These are phyloP conservation scores for Endotricha flammealis DNA, from an alignment of 2,888 invertebrate genomes.

Conservation along the genomic window DNA sequence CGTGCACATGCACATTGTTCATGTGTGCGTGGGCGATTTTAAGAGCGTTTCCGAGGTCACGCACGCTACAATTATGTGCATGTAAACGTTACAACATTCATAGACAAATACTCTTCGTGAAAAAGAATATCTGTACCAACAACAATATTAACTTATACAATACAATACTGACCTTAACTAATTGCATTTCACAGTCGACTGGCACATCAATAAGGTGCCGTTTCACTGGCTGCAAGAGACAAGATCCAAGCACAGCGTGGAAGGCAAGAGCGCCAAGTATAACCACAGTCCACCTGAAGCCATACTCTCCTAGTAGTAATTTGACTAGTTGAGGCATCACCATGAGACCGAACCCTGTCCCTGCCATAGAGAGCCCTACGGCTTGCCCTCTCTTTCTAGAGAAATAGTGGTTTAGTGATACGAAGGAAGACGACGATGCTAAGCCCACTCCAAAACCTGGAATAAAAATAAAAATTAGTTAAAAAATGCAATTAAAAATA, in stretches of 20 bases:
- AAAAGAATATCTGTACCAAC: no score
- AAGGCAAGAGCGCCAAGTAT: constrained; percentile 82
- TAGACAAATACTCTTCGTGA: no score
- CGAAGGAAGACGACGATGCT: constrained; percentile 87
- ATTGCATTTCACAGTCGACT: constrained; percentile 73
- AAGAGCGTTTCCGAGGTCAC: no score
- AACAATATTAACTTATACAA: no score
- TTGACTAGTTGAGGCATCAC: constrained; percentile 87
- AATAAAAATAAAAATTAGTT: constrained; percentile 24
- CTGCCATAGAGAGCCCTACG: constrained; percentile 88
- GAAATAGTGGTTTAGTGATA: constrained; percentile 87
- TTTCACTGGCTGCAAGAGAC: constrained; percentile 83
- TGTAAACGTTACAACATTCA: no score
- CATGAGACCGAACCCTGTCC: constrained; percentile 88
- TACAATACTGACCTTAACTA: constrained; percentile 50
- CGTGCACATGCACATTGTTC: no score
- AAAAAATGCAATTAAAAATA: constrained; percentile 1
- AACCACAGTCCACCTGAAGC: constrained; percentile 83
- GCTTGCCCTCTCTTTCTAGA: constrained; percentile 87
- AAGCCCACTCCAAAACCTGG: constrained; percentile 87
- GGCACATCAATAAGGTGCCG: constrained; percentile 82
- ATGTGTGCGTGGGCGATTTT: no score
- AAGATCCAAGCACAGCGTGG: constrained; percentile 82
- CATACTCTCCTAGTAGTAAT: constrained; percentile 79
- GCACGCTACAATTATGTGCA: no score